Conservation (phyloP, 1,140 invertebrate genomes). For the Solenopsis fugax region DNA sequence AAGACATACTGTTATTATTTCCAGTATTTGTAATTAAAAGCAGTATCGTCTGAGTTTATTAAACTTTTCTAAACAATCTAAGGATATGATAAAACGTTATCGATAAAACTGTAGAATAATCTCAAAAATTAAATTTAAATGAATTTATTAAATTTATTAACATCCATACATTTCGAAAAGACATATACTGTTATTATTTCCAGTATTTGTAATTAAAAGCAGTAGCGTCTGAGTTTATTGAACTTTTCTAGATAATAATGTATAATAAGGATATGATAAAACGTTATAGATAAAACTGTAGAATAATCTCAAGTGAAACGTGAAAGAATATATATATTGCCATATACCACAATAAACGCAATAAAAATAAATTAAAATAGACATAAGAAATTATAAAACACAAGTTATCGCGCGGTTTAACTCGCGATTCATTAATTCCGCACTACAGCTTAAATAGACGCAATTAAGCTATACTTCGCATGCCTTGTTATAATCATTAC, state of each 20-base stretch:
- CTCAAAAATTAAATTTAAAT: too few species aligned
- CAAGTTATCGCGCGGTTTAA: not conserved
- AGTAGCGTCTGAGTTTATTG: not conserved
- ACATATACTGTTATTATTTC: not conserved
- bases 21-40: not conserved
- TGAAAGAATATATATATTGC: not conserved
- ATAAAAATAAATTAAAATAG: not conserved
- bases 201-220: not conserved
- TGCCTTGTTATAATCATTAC: slow-evolving; percentile 12
- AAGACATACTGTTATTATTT: not conserved
- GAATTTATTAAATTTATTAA: not conserved
- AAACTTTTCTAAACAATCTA: not conserved
- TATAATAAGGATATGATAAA: not conserved
- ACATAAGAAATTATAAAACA: not conserved
- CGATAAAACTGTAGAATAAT: not conserved
- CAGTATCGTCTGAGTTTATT: not conserved
- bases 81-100: not conserved
- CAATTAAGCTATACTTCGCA: slow-evolving; percentile 8
- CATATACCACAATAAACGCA: not conserved
- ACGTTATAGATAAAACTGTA: not conserved
- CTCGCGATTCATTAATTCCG: slow-evolving; percentile 15
- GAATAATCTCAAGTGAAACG: not conserved
- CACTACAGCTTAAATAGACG: slow-evolving; percentile 4
- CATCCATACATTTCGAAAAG: not conserved
- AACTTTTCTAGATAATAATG: not conserved